A percentile compares a stretch with the other conserved stretches of the same genome.
These are phyloP conservation scores for Sesamia inferens DNA, from an alignment of 2,888 invertebrate species.

Conservation along the genomic window DNA sequence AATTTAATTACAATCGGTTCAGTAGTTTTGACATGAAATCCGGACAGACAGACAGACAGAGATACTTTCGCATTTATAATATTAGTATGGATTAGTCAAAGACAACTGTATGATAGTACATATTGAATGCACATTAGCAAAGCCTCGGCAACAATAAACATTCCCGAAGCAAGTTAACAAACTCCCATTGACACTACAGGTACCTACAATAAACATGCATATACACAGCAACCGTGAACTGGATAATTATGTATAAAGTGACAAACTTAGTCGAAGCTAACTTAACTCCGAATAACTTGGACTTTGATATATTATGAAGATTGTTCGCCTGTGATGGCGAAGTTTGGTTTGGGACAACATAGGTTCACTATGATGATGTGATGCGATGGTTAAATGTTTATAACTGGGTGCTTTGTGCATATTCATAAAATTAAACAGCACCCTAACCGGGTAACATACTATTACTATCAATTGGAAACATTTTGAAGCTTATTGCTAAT, in stretches of 20 bases:
- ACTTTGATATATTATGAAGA: conserved; percentile 69
- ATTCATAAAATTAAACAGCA: neutral
- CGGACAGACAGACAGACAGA: no score
- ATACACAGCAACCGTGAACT: conserved; percentile 35
- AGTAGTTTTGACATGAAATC: no score
- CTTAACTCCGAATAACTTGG: conserved; percentile 65
- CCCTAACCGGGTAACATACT: no score
- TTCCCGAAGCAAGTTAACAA: conserved; percentile 11
- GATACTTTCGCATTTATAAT: no score
- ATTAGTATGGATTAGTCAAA: no score
- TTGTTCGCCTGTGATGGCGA: conserved; percentile 64
- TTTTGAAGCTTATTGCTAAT: no score
- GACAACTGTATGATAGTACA: conserved; percentile 6
- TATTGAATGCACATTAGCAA: conserved; percentile 6
- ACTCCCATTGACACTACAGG: conserved; percentile 26
- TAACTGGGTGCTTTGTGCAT: conserved; percentile 18
- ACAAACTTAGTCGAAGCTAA: conserved; percentile 66
- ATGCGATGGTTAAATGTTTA: conserved; percentile 38
- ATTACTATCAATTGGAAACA: no score
- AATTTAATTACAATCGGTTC: no score
- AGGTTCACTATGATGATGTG: conserved; percentile 31
- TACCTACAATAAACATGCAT: conserved; percentile 19
- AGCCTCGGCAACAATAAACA: conserved; percentile 8
- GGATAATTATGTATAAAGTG: conserved; percentile 54
- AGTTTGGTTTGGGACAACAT: conserved; percentile 50